Evolutionary conservation across 2,888 invertebrate genomes (phyloP), one percentile per base, ranked within the genome.

Genomic region (Ypsolopha sequella): DNA sequence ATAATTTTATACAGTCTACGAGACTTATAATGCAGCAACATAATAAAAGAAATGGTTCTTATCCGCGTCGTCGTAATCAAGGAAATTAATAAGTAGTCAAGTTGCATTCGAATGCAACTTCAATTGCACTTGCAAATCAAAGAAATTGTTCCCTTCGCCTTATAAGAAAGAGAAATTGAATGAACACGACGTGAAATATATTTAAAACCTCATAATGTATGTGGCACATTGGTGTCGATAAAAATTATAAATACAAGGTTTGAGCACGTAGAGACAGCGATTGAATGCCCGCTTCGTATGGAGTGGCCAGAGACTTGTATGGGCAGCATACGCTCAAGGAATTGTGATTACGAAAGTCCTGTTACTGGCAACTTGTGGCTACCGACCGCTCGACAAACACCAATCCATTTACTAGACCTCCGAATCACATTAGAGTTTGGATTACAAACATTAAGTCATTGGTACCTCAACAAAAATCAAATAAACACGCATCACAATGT

Each of bases 311-410:
- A 7, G 14, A 63, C 61, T 38, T 47, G 33, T 35, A 51, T 14
- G 45, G 41, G 10, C 38, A 10, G 9, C 34, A 50, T 59, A 58
- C 68, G 63, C 59, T 62, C 66, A 70, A 64, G 70, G 85, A 82
- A 84, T 85, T 76, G 71, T 68, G 76, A 86, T 84, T 84, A 73
- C 76, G 73, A 82, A 81, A 85, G 85, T 85, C 82, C 85, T 73
- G 85, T 85, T 84, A 84, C 64, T 67, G 70, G 66, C 61, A 60
- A 63, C 72, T 62, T 59, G 55, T 56, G 58, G 54, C 56, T 54
- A 54, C 53, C 59, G 56, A 56, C 57, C 58, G 54, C 50, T 57
- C 56, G 24, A 44, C 44, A 44, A 9, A 33, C 24, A 7, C 10
- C 33, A 46, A 34, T 10, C 10, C n/a, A 7, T 11, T 11, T 39